phyloP scores from a whole-genome alignment of 2,797 vertebrate genomes.

The Schizopygopsis malacanthus region DNA sequence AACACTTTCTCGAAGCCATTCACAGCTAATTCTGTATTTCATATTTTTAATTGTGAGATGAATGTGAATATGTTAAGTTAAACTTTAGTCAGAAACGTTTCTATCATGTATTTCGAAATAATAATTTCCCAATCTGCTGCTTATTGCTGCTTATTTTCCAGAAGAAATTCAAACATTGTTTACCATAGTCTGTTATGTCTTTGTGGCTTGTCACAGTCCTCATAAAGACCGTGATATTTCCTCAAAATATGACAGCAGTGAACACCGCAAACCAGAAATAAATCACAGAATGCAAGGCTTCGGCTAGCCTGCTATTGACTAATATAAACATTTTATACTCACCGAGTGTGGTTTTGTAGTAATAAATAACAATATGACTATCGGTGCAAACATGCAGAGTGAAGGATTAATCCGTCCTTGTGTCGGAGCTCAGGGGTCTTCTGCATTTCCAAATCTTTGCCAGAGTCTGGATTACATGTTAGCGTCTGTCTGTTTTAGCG shows the following conservation, averaged over 20 bases:
- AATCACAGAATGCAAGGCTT: conserved; percentile 64
- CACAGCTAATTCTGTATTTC: not conserved
- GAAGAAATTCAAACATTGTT: not conserved
- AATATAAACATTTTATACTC: conserved; percentile 72
- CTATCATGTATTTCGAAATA: not conserved
- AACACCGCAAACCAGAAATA: conserved; percentile 66
- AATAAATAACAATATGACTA: conserved; percentile 78
- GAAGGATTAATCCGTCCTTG: conserved; percentile 46
- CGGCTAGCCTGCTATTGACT: conserved; percentile 73
- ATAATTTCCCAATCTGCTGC: not conserved
- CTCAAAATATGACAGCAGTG: conserved; percentile 64
- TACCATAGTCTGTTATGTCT: conserved; percentile 1
- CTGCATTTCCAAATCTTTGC: conserved; percentile 72
- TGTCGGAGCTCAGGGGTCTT: conserved; percentile 70
- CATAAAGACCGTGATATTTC: conserved; percentile 62
- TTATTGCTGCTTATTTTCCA: not conserved
- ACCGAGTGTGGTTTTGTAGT: conserved; percentile 70
- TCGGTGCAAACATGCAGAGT: conserved; percentile 71
- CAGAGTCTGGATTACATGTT: conserved; percentile 50
- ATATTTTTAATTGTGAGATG: not conserved
- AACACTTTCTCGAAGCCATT: not conserved
- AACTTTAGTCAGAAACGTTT: not conserved
- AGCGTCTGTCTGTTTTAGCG: conserved; percentile 23
- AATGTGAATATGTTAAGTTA: not conserved
- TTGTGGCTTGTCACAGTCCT: conserved; percentile 59